Conservation (phyloP, 2,797 vertebrate genomes). For the Borostomias antarcticus region DNA sequence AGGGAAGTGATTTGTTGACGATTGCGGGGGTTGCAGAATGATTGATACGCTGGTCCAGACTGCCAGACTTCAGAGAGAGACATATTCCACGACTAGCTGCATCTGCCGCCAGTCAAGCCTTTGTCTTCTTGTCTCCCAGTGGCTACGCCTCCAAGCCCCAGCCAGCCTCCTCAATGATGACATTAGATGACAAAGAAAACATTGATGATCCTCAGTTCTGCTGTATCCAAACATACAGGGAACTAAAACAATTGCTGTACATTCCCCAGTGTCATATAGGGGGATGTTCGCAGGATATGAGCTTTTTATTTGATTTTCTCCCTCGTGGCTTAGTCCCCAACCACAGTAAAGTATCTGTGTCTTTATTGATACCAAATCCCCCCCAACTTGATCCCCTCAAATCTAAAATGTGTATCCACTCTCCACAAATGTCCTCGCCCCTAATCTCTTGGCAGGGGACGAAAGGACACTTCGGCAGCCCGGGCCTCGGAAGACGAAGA, state of each 20-base stretch:
- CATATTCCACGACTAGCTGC: conserved; percentile 51
- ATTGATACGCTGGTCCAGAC: conserved; percentile 54
- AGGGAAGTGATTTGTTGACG: conserved; percentile 44
- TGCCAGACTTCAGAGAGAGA: conserved; percentile 50
- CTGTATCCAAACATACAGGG: conserved; percentile 35
- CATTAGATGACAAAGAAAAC: conserved; percentile 34
- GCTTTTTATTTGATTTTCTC: conserved; percentile 65
- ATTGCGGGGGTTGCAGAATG: conserved; percentile 44
- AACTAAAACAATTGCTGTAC: conserved; percentile 21
- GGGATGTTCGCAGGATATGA: conserved; percentile 54
- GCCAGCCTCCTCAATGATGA: conserved; percentile 15
- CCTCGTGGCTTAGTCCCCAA: conserved; percentile 46
- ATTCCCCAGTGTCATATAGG: conserved; percentile 30
- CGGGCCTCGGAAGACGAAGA: conserved; percentile 38
- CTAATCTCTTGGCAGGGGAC: conserved; percentile 70
- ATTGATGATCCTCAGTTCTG: conserved; percentile 13
- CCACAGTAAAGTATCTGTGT: too few relatives aligned
- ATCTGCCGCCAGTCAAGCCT: conserved; percentile 56
- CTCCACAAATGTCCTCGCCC: conserved; percentile 58
- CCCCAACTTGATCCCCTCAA: conserved; percentile 53
- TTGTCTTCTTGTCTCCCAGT: conserved; percentile 43
- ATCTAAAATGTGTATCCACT: conserved; percentile 65
- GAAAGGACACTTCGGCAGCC: conserved; percentile 51
- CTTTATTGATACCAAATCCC: conserved; percentile 70
- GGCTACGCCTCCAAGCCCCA: conserved; percentile 31